Evolutionary conservation across 2,113 vertebrate genomes (phyloP).

Genomic region (Tapirus terrestris): DNA sequence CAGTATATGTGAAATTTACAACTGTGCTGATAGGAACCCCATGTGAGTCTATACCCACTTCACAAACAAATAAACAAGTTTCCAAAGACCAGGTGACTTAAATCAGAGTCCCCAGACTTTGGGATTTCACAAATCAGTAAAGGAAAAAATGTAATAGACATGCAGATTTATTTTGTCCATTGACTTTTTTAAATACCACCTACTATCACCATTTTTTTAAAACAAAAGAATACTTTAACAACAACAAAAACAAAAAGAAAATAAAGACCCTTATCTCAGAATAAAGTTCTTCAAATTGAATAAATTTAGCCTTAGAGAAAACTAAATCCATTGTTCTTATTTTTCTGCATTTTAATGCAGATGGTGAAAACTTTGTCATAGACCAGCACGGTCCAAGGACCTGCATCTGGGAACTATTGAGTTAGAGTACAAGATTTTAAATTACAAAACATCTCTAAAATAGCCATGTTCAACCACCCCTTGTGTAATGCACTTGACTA

Average conservation of each 20-base stretch:
- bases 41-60: background rate
- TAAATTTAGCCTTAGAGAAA: conserved; percentile 1
- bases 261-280: conserved; percentile 17
- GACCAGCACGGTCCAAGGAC: background rate
- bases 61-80: background rate
- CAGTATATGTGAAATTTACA: background rate
- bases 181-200: conserved; percentile 56
- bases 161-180: background rate
- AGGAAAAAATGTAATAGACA: background rate
- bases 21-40: background rate
- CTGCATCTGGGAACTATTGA: background rate
- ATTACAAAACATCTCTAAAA: conserved; percentile 7
- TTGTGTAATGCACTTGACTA: background rate
- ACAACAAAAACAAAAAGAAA: conserved; percentile 6
- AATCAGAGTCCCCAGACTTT: background rate
- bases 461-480: background rate
- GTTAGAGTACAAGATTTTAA: conserved; percentile 25
- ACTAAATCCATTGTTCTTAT: background rate
- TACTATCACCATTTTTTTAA: background rate
- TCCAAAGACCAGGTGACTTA: background rate
- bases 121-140: background rate
- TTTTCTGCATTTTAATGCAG: conserved; percentile 9
- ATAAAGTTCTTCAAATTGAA: conserved; percentile 30
- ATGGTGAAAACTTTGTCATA: background rate
- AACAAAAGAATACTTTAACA: background rate